Evolutionary conservation across 2,113 vertebrate genomes (phyloP), one percentile per base, ranked within the genome.

Genomic region (Peromyscus maniculatus): DNA sequence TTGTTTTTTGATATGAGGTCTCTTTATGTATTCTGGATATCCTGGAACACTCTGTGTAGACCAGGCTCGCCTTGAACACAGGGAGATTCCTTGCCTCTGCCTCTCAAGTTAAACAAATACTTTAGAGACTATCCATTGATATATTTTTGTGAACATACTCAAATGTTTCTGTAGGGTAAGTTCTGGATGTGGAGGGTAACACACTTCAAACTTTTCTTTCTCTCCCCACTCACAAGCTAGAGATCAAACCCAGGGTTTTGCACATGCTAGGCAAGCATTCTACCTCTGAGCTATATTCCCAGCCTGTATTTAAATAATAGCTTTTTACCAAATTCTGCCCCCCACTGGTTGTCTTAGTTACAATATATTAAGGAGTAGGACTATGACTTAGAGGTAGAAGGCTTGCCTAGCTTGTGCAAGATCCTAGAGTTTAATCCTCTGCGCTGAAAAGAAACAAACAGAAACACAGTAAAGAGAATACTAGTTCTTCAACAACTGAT

Each of bases 81-180:
- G 21, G 36, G n/a, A 83, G 80, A 64, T 43, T 43, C n/a, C 22
- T n/a, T 83, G 22, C 57, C 24, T 83, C 36, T 28, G 80, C 15
- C 82, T 64, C n/a, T 13, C 15, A 64, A 64, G n/a, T 28, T 64
- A 84, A 84, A 64, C n/a, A 97, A 84, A 88, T 89, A 19, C 57
- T 96, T 10, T 77, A 89, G 79, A 17, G 64, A 80, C 57, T 2
- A 43, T 93, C 22, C 67, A 91, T 89, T 91, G 39, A 80, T 3
- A 26, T 91, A 31, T 80, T 69, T 88, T 96, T 66, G 87, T 79
- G 72, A 91, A 72, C 13, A 46, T 71, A 86, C 77, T 31, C 67
- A 71, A 91, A 75, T 77, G 55, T 89, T 96, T 97, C 55, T 94
- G 22, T 43, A 94, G 75, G 22, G 11, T 93, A 89, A 90, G 91